Evolutionary conservation across 2,113 vertebrate species (phyloP), one percentile per base, ranked within the genome.

Genomic region (Perca flavescens): DNA sequence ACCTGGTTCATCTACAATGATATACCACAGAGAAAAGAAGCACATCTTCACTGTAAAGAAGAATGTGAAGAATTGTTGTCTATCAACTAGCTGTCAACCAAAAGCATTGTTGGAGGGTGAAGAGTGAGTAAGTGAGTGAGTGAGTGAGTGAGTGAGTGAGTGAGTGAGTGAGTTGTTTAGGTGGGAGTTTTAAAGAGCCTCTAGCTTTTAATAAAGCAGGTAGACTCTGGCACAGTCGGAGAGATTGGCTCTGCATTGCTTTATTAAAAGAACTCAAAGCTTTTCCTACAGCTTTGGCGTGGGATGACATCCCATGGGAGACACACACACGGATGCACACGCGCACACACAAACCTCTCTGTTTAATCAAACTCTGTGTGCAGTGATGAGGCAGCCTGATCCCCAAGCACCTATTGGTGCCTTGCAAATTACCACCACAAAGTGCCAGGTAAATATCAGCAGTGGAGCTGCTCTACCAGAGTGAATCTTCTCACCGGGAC

Each of bases 251-350:
- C 31, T 34, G 62, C 69, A 36, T 74, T 61, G 72, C 75, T 88
- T 92, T 83, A 90, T 82, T 92, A 84, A 82, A 87, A 85, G 43
- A 77, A 72, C 68, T 84, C 74, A 69, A 77, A 64, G 68, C 63
- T 78, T 65, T 80, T 79, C 74, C 71, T 36, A 2, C 3, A 83
- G 75, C 69, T 79, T 47, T 61, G 19, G 67, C 68, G 73, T 68
- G 70, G 56, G 74, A 71, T 57, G 70, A 85, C 34, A 83, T 36
- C 61, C 47, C 46, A 19, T 21, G 31, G 61, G 69, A 53, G 16
- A 70, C 17, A 65, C 21, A 19, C 22, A 16, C 22, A 3, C 54
- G 56, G n/a, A 2, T 21, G 52, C 17, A 9, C 57, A 40, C 12
- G 11, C 15, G 46, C 22, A 40, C 61, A 43, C 46, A 22, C 75